Percentiles rank a stretch among this genome's conserved stretches.
These are phyloP conservation scores for Chaetodon trifascialis DNA, from an alignment of 2,113 vertebrate genomes.

Conservation along the genomic window DNA sequence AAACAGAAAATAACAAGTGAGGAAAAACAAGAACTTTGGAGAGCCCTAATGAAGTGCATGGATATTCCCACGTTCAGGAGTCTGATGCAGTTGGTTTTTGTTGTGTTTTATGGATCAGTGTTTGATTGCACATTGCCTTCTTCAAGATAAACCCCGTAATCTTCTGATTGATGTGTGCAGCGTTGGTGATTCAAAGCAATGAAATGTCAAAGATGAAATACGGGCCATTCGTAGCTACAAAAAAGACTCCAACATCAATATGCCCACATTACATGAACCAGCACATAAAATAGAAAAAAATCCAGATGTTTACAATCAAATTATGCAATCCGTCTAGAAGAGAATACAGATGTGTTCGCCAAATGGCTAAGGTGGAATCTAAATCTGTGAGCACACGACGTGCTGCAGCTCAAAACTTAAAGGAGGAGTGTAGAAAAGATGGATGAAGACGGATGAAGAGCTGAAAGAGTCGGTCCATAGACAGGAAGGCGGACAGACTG, in stretches of 20 bases:
- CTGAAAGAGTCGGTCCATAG: not conserved
- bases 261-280: not conserved
- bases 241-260: not conserved
- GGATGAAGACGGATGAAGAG: too few relatives aligned
- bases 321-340: not conserved
- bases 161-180: not conserved
- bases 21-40: conserved; percentile 42
- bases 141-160: not conserved
- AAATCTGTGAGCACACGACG: not conserved
- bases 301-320: not conserved
- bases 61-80: not conserved
- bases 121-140: not conserved
- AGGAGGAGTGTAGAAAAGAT: too few relatives aligned
- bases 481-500: not conserved
- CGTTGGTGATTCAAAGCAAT: not conserved
- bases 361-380: not conserved
- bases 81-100: not conserved
- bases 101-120: not conserved
- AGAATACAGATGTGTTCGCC: conserved; percentile 3
- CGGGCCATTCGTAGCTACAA: not conserved
- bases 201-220: not conserved
- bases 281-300: not conserved
- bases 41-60: not conserved
- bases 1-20: conserved; percentile 41
- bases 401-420: not conserved